Evolutionary conservation across 92 coral and sea anemone species (phyloP), one percentile per base, ranked within the genome.

Genomic region (Actinostola sp.): DNA sequence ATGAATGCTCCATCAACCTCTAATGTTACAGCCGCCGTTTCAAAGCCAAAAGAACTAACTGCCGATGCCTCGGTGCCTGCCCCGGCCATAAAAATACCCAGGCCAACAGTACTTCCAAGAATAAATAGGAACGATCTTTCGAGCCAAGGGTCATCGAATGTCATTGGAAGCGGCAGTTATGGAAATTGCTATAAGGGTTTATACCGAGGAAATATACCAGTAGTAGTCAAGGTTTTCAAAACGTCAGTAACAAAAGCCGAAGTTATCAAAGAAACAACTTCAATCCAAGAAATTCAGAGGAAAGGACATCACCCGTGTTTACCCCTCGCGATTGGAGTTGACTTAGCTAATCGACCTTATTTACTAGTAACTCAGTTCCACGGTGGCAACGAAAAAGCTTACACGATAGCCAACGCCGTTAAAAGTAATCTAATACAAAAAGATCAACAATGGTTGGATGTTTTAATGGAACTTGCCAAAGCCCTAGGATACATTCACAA

Each of bases 201-300:
- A 29, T 58, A 58, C 14, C 64, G 64, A 11, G 64, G 38, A 1
- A 58, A 58, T 17, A 58, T 58, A 58, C 64, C 64, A 1, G 64
- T 58, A 30, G 64, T 58, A 26, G 42, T 58, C 4, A 58, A 58
- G n/a, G 42, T 3, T 4, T 58, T 58, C 20, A 58, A 58, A 15
- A 58, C 9, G 6, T 58, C 64, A 6, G 59, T 52, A 52, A 52
- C 3, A 58, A 28, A 15, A 15, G 3, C 38, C n/a, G 64, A 58
- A 1, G 64, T 58, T 2, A 32, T 58, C 38, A 29, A 58, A 29
- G 64, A 58, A 28, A 16, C 64, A 1, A 1, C 38, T 0, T 8
- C 19, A 17, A 46, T 58, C 2, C 64, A 58, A 28, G 64, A 58
- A 25, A 4, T 58, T 11, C 39, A 58, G 42, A 58, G 21, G 3